Base-by-base conservation (phyloP, 2,797 vertebrate species). In the Acrossocheilus wenchowensis region DNA sequence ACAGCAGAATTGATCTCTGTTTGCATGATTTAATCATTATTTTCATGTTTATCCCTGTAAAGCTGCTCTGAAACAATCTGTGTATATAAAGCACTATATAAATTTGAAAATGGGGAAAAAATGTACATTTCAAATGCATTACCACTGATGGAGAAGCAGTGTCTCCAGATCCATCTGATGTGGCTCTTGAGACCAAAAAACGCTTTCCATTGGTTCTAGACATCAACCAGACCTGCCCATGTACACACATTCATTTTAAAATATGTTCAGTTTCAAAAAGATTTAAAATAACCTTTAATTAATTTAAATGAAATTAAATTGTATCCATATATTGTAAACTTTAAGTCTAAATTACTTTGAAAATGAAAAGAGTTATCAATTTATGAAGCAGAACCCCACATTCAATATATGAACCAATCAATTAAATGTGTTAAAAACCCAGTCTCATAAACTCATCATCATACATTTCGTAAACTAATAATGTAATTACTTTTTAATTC, bases 211-310 rank as follows among this genome's bases (percentile, higher is more conserved):
- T 88, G 54, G 50, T 80, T 64, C 50, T 82, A 21, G 84, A 84
- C 41, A 57, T 57, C 68, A 89, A 62, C 84, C 84, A 89, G 66
- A 19, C 74, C 72, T 86, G 34, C n/a, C 34, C 34, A 73, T 75
- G 83, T 36, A 81, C 66, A 86, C 54, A 85, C 45, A 86, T 60
- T 85, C 39, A 54, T 45, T 45, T 17, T 54, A 9, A 21, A 26
- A 74, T 23, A 71, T 48, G 60, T 14, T n/a, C 3, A 4, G 11
- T 52, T 26, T 48, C 54, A 87, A n/a, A 69, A 17, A 45, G 11
- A 39, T 73, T 48, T 4, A 21, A 54, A 19, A 6, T 54, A 2
- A n/a, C 69, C 8, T 43, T 62, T 6, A 54, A 60, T 60, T 48
- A 26, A 8, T 52, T 69, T 30, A 54, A 21, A 60, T 69, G 1